phyloP scores from a whole-genome alignment of 2,888 invertebrate species.

The Syritta pipiens region DNA sequence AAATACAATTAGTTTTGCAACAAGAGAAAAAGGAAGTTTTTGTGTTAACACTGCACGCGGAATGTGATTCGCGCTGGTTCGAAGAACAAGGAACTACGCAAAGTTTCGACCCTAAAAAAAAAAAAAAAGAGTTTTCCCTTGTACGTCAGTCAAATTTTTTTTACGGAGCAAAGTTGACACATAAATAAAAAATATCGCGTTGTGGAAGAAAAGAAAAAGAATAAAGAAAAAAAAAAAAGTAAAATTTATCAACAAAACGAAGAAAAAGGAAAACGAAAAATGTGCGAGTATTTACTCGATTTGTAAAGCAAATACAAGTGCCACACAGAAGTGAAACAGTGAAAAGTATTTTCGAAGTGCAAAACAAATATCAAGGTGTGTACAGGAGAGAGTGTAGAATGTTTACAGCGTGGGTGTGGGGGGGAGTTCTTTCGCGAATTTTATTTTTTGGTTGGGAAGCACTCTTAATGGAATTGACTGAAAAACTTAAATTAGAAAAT shows the following conservation, averaged over 20 bases:
- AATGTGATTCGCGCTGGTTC: no score
- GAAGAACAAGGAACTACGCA: no score
- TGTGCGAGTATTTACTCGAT: constrained; percentile 35
- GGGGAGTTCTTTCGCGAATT: no score
- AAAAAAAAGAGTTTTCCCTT: constrained; percentile 29
- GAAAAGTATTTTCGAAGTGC: constrained; percentile 54
- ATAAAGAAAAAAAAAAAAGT: no score
- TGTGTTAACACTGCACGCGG: no score
- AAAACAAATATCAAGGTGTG: constrained; percentile 61
- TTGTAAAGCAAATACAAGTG: constrained; percentile 53
- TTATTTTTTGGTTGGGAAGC: no score
- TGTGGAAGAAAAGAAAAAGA: constrained; percentile 21
- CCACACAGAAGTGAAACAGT: constrained; percentile 60
- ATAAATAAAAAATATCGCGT: no score
- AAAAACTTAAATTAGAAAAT: no score
- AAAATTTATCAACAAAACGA: no score
- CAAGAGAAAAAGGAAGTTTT: no score
- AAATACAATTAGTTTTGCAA: no score
- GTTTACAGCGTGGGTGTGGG: constrained; percentile 46
- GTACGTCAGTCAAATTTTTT: constrained; percentile 47
- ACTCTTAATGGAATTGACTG: no score
- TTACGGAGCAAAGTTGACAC: constrained; percentile 32
- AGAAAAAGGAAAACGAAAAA: constrained; percentile 31
- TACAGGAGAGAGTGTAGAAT: constrained; percentile 42
- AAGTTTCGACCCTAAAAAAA: neutral